These are phyloP conservation scores for Conistra vaccinii DNA, from an alignment of 2,888 invertebrate genomes.

Conservation along the genomic window DNA sequence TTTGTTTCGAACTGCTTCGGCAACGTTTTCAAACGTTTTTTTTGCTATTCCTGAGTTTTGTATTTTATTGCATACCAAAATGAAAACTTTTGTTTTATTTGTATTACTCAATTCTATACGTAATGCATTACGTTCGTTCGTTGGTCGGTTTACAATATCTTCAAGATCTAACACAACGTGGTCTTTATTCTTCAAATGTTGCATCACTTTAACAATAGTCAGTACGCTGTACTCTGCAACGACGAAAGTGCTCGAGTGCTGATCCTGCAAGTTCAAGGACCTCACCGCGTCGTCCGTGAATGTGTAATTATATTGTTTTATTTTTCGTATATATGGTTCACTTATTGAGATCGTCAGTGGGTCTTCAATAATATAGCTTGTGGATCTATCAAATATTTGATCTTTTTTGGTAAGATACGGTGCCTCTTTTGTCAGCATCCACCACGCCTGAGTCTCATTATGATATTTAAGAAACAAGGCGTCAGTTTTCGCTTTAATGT, in stretches of 20 bases:
- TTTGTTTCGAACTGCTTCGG: slow-evolving; percentile 3
- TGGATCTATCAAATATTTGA: slow-evolving; percentile 12
- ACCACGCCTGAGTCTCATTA: slow-evolving; percentile 58
- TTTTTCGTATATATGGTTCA: slow-evolving; percentile 11
- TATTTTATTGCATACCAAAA: slow-evolving; percentile 25
- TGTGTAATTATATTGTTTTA: slow-evolving; percentile 19
- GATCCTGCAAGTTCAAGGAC: slow-evolving; percentile 6
- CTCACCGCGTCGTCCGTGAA: slow-evolving; percentile 22
- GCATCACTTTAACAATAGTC: slow-evolving; percentile 32
- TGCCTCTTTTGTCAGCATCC: slow-evolving; percentile 27
- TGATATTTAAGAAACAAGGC: slow-evolving; percentile 54
- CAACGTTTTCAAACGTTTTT: slow-evolving; percentile 13
- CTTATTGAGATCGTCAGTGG: slow-evolving; percentile 36
- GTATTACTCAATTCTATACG: slow-evolving; percentile 4
- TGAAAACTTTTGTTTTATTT: not conserved
- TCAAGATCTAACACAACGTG: slow-evolving; percentile 18
- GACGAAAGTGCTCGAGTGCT: slow-evolving; percentile 10
- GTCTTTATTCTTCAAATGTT: slow-evolving; percentile 18
- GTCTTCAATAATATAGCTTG: slow-evolving; percentile 24
- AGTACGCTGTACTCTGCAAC: slow-evolving; percentile 19
- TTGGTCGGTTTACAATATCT: slow-evolving; percentile 14
- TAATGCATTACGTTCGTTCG: not conserved
- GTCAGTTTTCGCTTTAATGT: slow-evolving; percentile 30
- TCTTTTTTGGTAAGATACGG: slow-evolving; percentile 38
- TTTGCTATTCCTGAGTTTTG: not conserved